Base-by-base conservation (phyloP, 2,888 invertebrate species). In the Busseola fusca region DNA sequence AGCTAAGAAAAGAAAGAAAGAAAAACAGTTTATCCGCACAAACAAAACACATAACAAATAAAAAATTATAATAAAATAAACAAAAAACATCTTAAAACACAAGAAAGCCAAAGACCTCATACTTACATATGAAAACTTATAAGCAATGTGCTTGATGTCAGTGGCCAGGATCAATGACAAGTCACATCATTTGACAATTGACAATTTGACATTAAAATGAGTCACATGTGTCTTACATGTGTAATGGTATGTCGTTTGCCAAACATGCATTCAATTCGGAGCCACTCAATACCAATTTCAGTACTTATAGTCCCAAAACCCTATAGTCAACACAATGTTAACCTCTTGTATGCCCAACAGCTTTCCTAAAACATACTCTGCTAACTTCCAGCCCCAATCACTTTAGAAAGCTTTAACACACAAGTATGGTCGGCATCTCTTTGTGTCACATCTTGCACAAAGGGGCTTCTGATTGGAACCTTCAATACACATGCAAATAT, bases 401-500 rank as follows among this genome's bases (percentile, higher is more conserved):
- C 75, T 63, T 60, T 37, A 37, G 9, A 9, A 42, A 52, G 30
- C 40, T 48, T n/a, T 30, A 37, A n/a, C 21, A 9, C n/a, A 71
- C 71, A 30, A 56, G 62, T 25, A 25, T 37, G 16, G 45, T 64
- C 34, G 42, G 27, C 21, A 52, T 64, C 60, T 60, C 78, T 78
- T 60, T 78, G 74, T 78, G 56, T 69, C 27, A 34, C 56, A 18
- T 64, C 50, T 59, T 37, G 56, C 60, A 65, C 78, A 78, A 78
- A 74, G 70, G 60, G 60, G n/a, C 25, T n/a, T 18, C 59, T 68
- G 79, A 78, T 74, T 78, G 64, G 67, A 16, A 58, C 57, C 60
- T 60, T 54, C 79, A 48, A 67, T 78, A 70, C 74, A 68, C 54
- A 78, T 70, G 74, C 79, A 74, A 78, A 78, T 67, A 70, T 78